phyloP scores from a whole-genome alignment of 2,888 invertebrate species.

The Heliconius ismenius region DNA sequence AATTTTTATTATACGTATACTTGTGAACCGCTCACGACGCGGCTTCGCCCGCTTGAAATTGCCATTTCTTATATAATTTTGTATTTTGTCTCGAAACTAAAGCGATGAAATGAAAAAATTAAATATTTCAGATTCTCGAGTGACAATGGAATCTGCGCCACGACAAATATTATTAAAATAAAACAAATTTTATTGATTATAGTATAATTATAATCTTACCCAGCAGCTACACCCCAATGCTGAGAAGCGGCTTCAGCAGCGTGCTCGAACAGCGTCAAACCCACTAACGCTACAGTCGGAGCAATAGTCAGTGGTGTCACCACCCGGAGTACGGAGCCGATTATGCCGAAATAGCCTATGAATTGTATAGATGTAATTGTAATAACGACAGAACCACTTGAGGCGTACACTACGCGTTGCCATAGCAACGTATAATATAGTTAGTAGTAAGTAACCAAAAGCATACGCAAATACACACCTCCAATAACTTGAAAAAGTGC shows the following conservation, averaged over 20 bases:
- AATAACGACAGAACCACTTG: neutral
- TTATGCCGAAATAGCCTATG: constrained; percentile 85
- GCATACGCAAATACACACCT: constrained; percentile 64
- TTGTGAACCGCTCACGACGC: too few species aligned
- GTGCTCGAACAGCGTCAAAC: constrained; percentile 91
- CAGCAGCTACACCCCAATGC: constrained; percentile 91
- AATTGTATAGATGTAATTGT: neutral
- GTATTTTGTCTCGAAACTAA: too few species aligned
- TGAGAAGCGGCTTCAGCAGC: constrained; percentile 89
- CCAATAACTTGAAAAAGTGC: constrained; percentile 88
- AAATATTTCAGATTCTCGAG: too few species aligned
- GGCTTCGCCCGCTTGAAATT: too few species aligned
- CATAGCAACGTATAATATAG: too few species aligned
- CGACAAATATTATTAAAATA: too few species aligned
- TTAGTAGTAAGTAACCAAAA: too few species aligned
- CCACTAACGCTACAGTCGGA: constrained; percentile 91
- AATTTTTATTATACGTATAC: too few species aligned
- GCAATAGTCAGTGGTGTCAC: constrained; percentile 92
- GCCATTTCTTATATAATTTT: too few species aligned
- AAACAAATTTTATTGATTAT: neutral
- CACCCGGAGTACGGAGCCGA: constrained; percentile 87
- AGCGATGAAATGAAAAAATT: too few species aligned
- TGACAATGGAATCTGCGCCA: too few species aligned
- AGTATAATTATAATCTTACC: constrained; percentile 79
- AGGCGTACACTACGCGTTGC: too few species aligned